A percentile compares a stretch with the other conserved stretches of the same genome.
These are phyloP conservation scores for Gymnocephalus cernua DNA, from an alignment of 2,113 vertebrate species.

Conservation along the genomic window DNA sequence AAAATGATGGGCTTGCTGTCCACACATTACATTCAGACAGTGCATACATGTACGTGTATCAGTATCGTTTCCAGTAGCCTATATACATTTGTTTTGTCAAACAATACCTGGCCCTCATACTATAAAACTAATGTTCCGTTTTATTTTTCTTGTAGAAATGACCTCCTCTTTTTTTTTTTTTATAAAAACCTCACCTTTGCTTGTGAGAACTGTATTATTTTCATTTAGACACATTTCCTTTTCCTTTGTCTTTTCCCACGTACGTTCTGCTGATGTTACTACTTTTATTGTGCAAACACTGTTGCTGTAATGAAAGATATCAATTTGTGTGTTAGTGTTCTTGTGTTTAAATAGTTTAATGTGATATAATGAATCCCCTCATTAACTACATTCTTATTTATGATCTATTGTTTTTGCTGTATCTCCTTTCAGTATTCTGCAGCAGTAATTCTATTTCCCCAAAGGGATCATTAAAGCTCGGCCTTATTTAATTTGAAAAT, in stretches of 20 bases:
- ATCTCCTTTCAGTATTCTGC: constrained; percentile 37
- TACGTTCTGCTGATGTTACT: too few relatives aligned
- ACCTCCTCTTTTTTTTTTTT: too few relatives aligned
- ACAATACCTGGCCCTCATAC: too few relatives aligned
- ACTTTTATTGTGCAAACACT: too few relatives aligned
- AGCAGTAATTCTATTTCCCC: constrained; percentile 23
- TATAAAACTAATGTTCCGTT: too few relatives aligned
- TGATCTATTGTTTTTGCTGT: constrained; percentile 29
- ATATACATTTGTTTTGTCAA: too few relatives aligned
- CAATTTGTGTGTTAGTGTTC: not conserved
- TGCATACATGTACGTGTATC: not conserved
- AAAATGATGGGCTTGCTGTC: constrained; percentile 54
- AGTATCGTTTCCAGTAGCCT: too few relatives aligned
- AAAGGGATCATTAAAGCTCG: constrained; percentile 47
- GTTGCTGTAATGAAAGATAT: not conserved
- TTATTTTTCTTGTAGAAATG: too few relatives aligned
- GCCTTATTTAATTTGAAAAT: constrained; percentile 49
- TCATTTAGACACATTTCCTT: too few relatives aligned
- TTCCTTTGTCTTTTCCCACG: too few relatives aligned
- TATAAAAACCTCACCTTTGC: too few relatives aligned
- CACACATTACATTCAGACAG: constrained; percentile 33
- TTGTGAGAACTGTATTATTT: too few relatives aligned
- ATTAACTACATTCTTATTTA: constrained; percentile 32
- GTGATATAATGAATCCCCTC: constrained; percentile 25
- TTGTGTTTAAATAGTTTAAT: not conserved